Evolutionary conservation across 2,888 invertebrate species (phyloP).

Genomic region (Coronaproctus castanopsis): DNA sequence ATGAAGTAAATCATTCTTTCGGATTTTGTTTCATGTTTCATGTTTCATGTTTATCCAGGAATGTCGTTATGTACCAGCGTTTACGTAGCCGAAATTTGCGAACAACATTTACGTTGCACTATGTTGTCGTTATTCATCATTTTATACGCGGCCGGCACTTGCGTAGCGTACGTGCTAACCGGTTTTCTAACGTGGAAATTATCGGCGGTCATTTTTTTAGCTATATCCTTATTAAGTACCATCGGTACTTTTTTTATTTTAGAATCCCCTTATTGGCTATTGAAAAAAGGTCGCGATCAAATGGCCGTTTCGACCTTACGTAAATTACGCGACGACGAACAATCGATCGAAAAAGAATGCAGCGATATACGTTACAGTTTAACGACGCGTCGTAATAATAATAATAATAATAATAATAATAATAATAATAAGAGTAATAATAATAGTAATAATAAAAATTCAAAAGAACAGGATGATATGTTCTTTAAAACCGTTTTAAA

Average conservation of each 20-base stretch:
- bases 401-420: no score
- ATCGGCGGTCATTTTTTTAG: conserved; percentile 2
- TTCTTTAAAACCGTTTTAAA: not conserved
- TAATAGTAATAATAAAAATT: no score
- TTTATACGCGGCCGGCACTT: conserved; percentile 3
- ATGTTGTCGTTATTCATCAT: conserved; percentile 9
- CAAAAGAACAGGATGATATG: not conserved
- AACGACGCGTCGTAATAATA: not conserved
- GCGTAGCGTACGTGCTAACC: conserved; percentile 3
- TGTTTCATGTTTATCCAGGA: no score
- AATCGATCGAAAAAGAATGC: conserved; percentile 1
- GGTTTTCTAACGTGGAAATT: conserved; percentile 4
- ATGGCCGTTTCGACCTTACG: not conserved
- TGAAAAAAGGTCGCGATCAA: conserved; percentile 1
- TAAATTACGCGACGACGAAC: not conserved
- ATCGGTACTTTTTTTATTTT: conserved; percentile 2
- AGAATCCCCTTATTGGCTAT: conserved; percentile 9
- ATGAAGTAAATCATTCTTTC: no score
- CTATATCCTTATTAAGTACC: conserved; percentile 1
- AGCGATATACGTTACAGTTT: not conserved
- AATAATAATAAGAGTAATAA: no score
- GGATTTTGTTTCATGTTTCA: no score
- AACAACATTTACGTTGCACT: conserved; percentile 5
- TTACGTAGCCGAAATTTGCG: conserved; percentile 11
- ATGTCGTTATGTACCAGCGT: conserved; percentile 8